These are phyloP conservation scores for Lipotes vexillifer DNA, from an alignment of 2,113 vertebrate genomes.

Conservation along the genomic window DNA sequence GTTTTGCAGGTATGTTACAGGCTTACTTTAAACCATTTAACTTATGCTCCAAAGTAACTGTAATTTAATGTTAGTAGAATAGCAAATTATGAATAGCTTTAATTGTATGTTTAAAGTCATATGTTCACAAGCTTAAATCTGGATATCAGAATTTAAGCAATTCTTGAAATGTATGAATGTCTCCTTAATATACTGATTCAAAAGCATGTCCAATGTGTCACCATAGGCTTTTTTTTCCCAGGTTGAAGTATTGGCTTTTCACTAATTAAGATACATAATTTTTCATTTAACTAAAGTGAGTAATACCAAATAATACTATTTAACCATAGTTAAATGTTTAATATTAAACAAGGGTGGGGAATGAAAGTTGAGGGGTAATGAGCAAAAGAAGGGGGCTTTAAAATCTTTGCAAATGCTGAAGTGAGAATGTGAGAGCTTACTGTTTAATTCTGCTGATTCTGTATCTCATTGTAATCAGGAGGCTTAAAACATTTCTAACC, in stretches of 20 bases:
- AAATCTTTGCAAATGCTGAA: not conserved
- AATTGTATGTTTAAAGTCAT: slow-evolving; percentile 67
- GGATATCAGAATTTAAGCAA: slow-evolving; percentile 62
- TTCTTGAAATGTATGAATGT: slow-evolving; percentile 67
- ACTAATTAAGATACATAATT: not conserved
- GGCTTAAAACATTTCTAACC: not conserved
- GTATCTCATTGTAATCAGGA: not conserved
- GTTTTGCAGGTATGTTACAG: slow-evolving; percentile 44
- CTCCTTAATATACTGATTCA: slow-evolving; percentile 71
- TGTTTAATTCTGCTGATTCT: not conserved
- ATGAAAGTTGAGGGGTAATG: not conserved
- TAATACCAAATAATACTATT: not conserved
- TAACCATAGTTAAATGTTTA: not conserved
- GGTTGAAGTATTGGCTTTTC: slow-evolving; percentile 5
- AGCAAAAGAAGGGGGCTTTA: not conserved
- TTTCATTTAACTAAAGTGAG: not conserved
- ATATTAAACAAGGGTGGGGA: not conserved
- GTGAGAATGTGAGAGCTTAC: not conserved
- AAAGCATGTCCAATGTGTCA: slow-evolving; percentile 64
- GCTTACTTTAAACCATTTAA: slow-evolving; percentile 57
- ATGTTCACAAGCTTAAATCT: slow-evolving; percentile 68
- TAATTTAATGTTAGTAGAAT: slow-evolving; percentile 58
- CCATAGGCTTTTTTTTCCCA: slow-evolving; percentile 53
- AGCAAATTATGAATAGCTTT: slow-evolving; percentile 62
- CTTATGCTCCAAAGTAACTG: slow-evolving; percentile 54